phyloP scores from a whole-genome alignment of 2,797 vertebrate species.

The Malurus splendens region DNA sequence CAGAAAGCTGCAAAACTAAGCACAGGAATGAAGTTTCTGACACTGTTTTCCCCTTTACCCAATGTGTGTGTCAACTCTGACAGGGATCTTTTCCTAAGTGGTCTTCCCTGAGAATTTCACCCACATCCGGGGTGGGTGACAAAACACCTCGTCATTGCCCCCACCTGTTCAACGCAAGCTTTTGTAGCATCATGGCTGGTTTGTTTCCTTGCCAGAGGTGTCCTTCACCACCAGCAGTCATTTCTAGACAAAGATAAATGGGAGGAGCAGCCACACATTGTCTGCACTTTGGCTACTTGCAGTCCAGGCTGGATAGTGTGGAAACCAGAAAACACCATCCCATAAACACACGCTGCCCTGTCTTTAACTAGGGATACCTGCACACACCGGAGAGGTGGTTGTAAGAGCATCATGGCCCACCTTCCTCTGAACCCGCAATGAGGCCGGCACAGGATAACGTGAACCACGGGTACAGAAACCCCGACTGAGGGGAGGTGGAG shows the following conservation, averaged over 20 bases:
- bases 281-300: background rate
- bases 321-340: background rate
- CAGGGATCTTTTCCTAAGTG: background rate
- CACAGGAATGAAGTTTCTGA: background rate
- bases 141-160: background rate
- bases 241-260: background rate
- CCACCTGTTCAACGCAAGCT: background rate
- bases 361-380: background rate
- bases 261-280: background rate
- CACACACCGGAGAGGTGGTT: background rate
- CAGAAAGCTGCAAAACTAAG: background rate
- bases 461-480: background rate
- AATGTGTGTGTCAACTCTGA: background rate
- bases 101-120: background rate
- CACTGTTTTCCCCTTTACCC: background rate
- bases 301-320: background rate
- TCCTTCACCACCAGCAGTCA: background rate
- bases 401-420: background rate
- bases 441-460: background rate
- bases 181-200: background rate
- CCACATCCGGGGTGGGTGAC: background rate
- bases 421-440: background rate
- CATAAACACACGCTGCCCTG: background rate
- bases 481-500: accelerated
- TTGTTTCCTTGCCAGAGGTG: background rate